phyloP scores from a whole-genome alignment of 2,797 vertebrate species.

The Chaetophractus vellerosus region DNA sequence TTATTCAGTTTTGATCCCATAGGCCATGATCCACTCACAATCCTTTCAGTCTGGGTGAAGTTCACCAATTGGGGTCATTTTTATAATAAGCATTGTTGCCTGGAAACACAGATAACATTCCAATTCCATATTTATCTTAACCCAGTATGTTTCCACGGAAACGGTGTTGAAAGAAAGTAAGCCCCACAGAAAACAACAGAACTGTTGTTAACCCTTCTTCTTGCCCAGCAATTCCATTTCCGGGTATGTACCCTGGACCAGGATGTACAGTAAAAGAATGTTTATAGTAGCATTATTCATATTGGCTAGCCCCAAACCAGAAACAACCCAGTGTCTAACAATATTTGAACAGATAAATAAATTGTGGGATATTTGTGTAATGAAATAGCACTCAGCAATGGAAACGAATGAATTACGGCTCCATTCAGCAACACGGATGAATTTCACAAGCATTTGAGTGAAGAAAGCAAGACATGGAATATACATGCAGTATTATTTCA shows the following conservation, averaged over 20 bases:
- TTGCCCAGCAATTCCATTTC: no score
- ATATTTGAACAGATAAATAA: no score
- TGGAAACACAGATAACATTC: neutral
- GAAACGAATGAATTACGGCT: neutral
- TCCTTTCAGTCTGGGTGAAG: neutral
- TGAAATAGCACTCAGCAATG: neutral
- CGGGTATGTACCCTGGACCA: no score
- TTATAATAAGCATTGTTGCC: neutral
- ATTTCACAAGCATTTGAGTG: neutral
- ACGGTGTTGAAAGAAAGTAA: neutral
- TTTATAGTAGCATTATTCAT: neutral
- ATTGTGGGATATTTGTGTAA: neutral
- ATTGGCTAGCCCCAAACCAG: neutral
- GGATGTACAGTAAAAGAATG: neutral
- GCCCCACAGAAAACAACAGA: neutral
- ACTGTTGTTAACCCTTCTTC: neutral
- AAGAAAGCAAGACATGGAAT: neutral
- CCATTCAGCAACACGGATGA: neutral
- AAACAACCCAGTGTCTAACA: neutral
- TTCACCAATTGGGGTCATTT: neutral
- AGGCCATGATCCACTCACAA: neutral
- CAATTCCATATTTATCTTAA: neutral
- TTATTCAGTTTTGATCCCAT: neutral
- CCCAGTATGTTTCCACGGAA: conserved; percentile 6
- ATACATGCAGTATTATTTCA: neutral